Evolutionary conservation across 2,888 invertebrate species (phyloP).

Genomic region (Thecophora atra): DNA sequence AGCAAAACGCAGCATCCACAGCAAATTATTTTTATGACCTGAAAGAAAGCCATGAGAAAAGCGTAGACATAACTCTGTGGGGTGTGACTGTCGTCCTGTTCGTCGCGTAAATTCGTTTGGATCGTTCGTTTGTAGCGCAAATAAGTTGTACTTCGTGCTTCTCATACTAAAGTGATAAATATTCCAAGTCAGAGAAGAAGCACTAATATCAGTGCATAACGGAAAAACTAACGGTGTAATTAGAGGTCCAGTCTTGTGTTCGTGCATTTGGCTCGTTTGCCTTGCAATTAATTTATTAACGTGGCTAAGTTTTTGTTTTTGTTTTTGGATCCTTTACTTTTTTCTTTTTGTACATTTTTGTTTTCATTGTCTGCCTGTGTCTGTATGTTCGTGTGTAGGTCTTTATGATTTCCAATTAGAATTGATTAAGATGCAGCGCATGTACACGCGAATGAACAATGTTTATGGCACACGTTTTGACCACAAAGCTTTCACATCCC

Average conservation of each 20-base stretch:
- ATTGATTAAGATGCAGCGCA: constrained; percentile 22
- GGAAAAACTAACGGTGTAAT: constrained; percentile 13
- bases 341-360: background rate
- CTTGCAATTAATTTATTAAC: constrained; percentile 34
- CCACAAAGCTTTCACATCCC: too few relatives aligned
- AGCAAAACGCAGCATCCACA: background rate
- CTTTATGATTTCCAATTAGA: constrained; percentile 20
- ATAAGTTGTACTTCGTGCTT: constrained; percentile 31
- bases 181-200: background rate
- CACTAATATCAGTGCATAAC: constrained; percentile 19
- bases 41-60: background rate
- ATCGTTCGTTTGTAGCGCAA: constrained; percentile 28
- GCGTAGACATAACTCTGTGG: background rate
- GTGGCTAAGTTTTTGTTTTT: background rate
- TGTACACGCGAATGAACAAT: constrained; percentile 4
- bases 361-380: too few relatives aligned
- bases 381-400: background rate
- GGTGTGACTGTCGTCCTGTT: background rate
- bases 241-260: constrained; percentile 17
- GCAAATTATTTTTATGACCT: constrained; percentile 11
- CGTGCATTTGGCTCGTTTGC: constrained; percentile 23
- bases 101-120: background rate
- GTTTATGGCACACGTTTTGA: background rate
- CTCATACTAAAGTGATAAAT: constrained; percentile 21
- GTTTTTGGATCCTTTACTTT: background rate